phyloP scores from a whole-genome alignment of 1,140 invertebrate genomes.

The Cherax quadricarinatus region DNA sequence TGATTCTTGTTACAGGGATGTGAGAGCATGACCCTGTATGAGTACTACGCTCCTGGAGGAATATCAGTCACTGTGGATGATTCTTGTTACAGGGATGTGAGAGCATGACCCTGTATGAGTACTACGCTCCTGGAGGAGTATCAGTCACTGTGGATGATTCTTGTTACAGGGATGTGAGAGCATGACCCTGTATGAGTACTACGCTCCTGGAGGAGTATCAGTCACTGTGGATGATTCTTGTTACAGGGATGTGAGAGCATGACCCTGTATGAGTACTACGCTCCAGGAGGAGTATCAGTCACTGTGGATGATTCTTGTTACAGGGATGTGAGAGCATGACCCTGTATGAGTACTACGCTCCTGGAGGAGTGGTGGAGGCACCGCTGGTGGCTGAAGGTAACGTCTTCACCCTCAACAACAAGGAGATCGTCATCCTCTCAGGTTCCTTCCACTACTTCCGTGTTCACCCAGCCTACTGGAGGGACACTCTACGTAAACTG shows the following conservation, averaged over 20 bases:
- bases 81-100: background rate
- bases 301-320: background rate
- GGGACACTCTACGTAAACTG: constrained; percentile 79
- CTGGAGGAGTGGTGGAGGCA: constrained; percentile 23
- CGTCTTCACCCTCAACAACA: constrained; percentile 76
- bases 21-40: constrained; percentile 41
- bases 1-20: constrained; percentile 17
- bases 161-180: background rate
- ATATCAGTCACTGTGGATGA: constrained; percentile 62
- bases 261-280: constrained; percentile 69
- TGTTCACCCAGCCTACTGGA: constrained; percentile 79
- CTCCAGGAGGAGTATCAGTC: constrained; percentile 9
- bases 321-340: constrained; percentile 34
- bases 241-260: background rate
- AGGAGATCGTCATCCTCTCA: constrained; percentile 75
- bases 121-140: constrained; percentile 56
- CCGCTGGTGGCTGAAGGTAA: constrained; percentile 72
- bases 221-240: background rate
- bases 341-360: constrained; percentile 72
- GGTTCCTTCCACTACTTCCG: constrained; percentile 81
- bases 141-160: constrained; percentile 54
- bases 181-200: constrained; percentile 65
- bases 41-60: constrained; percentile 62
- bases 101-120: constrained; percentile 55
- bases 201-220: constrained; percentile 37